Evolutionary conservation across 1,140 invertebrate species (phyloP), one percentile per base, ranked within the genome.

Genomic region (Gyrodactylus bullatarudis): DNA sequence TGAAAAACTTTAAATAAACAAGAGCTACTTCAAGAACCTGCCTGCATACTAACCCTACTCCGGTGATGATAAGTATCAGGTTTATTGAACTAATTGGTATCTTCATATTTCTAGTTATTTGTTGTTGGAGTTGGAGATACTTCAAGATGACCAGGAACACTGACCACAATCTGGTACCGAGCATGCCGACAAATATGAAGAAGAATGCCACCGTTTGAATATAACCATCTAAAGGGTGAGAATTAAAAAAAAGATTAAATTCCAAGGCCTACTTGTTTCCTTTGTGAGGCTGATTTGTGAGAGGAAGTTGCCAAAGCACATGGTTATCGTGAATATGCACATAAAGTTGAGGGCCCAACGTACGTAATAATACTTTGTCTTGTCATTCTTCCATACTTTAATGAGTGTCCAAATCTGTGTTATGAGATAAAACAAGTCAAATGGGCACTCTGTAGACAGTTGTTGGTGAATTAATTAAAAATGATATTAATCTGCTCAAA

Each of bases 291-390:
- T 54, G 34, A 54, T 54, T n/a, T 54, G 34, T 16, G 34, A 8
- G n/a, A 54, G n/a, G 34, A 54, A n/a, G n/a, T 54, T 54, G 34
- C 34, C 34, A n/a, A 54, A 54, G 34, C 34, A 54, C 34, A 54
- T 54, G 8, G n/a, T 54, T 8, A 54, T 8, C n/a, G n/a, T 16
- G 34, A 54, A 54, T 54, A 54, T 54, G 34, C 34, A 54, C 0
- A 89, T 89, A 73, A 90, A 85, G 75, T 84, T 84, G 79, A 93
- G 89, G 20, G 89, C 89, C 77, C 90, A 83, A 75, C 85, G 84
- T 75, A 84, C 86, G 76, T 86, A 87, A 75, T 87, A 87, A 77
- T 86, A 86, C 0, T 86, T 87, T 1, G 86, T 79, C n/a, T 86
- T 79, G 76, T 92, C 87, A 16, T 90, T 84, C 0, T 86, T 79